Percentiles rank a stretch among this genome's conserved stretches.
Conservation (phyloP, 2,888 invertebrate species). For the Cremastobaeus sp. region DNA sequence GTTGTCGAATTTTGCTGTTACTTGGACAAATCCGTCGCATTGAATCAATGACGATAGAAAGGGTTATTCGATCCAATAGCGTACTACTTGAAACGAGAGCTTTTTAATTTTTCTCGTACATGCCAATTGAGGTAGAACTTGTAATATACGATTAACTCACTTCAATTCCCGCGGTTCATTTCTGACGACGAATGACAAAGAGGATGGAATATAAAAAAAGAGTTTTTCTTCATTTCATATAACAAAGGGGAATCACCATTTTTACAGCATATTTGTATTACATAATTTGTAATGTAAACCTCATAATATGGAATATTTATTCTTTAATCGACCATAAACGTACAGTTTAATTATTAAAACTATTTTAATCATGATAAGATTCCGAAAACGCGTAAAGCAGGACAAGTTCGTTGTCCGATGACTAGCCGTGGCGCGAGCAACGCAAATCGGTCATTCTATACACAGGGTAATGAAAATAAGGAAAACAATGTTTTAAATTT, state of each 20-base stretch:
- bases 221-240: constrained; percentile 1
- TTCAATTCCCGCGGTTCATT: constrained; percentile 24
- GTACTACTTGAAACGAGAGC: constrained; percentile 12
- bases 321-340: constrained; percentile 43
- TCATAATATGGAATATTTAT: constrained; percentile 40
- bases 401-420: constrained; percentile 41
- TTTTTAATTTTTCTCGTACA: constrained; percentile 12
- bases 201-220: too few species aligned
- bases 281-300: constrained; percentile 35
- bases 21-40: constrained; percentile 33
- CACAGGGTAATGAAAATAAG: constrained; percentile 75
- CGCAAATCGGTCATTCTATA: constrained; percentile 68
- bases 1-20: constrained; percentile 34
- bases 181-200: not conserved
- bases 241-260: constrained; percentile 8
- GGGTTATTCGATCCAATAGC: constrained; percentile 31
- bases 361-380: constrained; percentile 43
- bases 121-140: constrained; percentile 5
- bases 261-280: constrained; percentile 43
- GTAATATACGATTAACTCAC: constrained; percentile 17
- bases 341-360: constrained; percentile 35
- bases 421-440: constrained; percentile 64
- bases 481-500: constrained; percentile 58
- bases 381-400: constrained; percentile 36
- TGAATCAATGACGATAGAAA: constrained; percentile 34